Percentiles rank a stretch among this genome's conserved stretches.
phyloP scores from a whole-genome alignment of 2,113 vertebrate genomes.

The Carlito syrichta region DNA sequence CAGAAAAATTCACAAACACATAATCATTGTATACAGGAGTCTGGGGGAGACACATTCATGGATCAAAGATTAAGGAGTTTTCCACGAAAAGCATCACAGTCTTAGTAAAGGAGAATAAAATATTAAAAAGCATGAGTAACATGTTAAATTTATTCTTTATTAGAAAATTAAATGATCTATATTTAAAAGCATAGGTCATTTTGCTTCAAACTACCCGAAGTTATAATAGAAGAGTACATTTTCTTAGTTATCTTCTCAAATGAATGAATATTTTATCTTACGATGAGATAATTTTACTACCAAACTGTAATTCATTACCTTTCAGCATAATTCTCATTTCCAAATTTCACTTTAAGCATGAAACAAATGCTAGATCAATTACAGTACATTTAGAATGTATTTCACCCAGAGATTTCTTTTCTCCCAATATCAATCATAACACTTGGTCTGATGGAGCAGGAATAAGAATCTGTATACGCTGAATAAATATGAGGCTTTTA shows the following conservation, averaged over 20 bases:
- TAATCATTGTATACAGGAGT: neutral
- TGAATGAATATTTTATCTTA: slow-evolving; percentile 52
- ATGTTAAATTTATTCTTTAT: slow-evolving; percentile 44
- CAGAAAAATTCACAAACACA: neutral
- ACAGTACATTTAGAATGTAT: slow-evolving; percentile 17
- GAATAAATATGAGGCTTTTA: slow-evolving; percentile 53
- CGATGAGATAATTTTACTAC: neutral
- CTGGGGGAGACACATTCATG: neutral
- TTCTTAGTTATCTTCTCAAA: slow-evolving; percentile 32
- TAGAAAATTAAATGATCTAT: slow-evolving; percentile 46
- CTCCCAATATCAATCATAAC: neutral
- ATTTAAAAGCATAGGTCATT: slow-evolving; percentile 36
- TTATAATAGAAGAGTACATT: slow-evolving; percentile 26
- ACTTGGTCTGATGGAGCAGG: neutral
- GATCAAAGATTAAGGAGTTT: neutral
- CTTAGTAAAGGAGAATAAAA: neutral
- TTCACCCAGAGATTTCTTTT: neutral
- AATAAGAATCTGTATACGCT: slow-evolving; percentile 12
- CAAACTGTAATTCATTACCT: slow-evolving; percentile 7
- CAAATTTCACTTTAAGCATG: neutral
- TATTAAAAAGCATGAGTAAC: slow-evolving; percentile 1
- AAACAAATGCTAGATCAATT: neutral
- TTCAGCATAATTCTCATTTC: slow-evolving; percentile 17
- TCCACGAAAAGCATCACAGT: neutral
- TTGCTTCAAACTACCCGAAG: slow-evolving; percentile 24